A percentile compares a stretch with the other conserved stretches of the same genome.
Evolutionary conservation across 2,113 vertebrate species (phyloP).

Genomic region (Spizaetus ornatus): DNA sequence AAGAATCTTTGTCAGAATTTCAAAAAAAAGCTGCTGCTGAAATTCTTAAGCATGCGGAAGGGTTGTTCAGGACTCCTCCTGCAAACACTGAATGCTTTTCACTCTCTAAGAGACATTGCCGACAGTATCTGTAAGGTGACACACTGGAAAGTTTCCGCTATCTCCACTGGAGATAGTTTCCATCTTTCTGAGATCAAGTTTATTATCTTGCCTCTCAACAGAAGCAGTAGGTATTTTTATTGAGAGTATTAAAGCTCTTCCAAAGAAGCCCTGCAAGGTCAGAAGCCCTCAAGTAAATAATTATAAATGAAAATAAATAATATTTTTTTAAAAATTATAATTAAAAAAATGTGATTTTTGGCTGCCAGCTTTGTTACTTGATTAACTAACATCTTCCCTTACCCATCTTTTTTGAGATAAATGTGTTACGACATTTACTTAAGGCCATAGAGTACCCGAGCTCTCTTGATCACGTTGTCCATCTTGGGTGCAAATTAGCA

Average conservation of each 20-base stretch:
- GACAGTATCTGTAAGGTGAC: background rate
- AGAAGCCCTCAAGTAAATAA: background rate
- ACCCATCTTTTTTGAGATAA: background rate
- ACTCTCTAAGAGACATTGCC: background rate
- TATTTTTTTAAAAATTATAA: background rate
- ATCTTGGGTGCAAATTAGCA: background rate
- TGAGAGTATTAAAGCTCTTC: background rate
- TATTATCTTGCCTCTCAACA: background rate
- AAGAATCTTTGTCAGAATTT: constrained; percentile 28
- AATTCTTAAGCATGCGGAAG: constrained; percentile 14
- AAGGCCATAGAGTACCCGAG: background rate
- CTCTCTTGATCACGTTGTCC: background rate
- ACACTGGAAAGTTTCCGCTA: background rate
- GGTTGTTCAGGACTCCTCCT: constrained; percentile 18
- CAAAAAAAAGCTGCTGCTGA: constrained; percentile 18
- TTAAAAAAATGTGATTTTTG: background rate
- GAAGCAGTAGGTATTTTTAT: background rate
- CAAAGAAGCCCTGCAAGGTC: background rate
- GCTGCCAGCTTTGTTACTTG: background rate
- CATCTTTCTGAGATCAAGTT: background rate
- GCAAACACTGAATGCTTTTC: background rate
- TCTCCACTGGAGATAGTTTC: background rate
- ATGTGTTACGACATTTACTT: background rate
- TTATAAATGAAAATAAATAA: background rate
- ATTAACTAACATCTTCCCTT: background rate